Conservation (phyloP, 2,113 vertebrate species). For the Rhineura floridana region DNA sequence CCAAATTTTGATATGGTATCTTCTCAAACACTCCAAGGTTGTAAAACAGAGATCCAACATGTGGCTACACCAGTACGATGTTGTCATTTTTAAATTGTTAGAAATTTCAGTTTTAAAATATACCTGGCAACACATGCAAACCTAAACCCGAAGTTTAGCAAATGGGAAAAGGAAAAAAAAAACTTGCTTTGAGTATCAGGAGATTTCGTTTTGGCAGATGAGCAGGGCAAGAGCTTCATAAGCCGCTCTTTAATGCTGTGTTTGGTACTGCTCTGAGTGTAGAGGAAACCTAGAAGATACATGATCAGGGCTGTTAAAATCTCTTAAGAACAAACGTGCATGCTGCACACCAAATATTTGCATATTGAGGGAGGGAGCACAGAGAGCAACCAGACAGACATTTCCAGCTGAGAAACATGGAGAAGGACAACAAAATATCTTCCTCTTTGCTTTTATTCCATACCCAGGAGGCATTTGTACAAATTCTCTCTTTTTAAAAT, state of each 20-base stretch:
- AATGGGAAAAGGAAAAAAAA: conserved; percentile 51
- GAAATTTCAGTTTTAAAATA: conserved; percentile 22
- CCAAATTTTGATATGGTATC: neutral
- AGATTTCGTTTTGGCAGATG: conserved; percentile 86
- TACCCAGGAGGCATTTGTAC: neutral
- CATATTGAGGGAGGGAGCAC: conserved; percentile 32
- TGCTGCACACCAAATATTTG: conserved; percentile 40
- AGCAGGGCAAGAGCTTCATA: conserved; percentile 91
- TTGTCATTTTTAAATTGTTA: neutral
- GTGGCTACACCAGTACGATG: neutral
- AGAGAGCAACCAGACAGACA: conserved; percentile 37
- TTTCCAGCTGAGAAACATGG: conserved; percentile 33
- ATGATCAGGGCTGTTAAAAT: conserved; percentile 74
- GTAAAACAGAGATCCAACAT: neutral
- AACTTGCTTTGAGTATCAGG: conserved; percentile 95
- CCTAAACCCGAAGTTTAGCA: conserved; percentile 51
- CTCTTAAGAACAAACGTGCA: conserved; percentile 45
- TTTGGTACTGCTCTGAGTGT: conserved; percentile 85
- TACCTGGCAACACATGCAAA: conserved; percentile 60
- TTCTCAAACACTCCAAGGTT: neutral
- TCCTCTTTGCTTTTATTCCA: conserved; percentile 3
- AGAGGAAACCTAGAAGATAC: conserved; percentile 91
- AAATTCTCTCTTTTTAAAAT: neutral
- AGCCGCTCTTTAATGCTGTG: conserved; percentile 91
- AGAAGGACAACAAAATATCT: conserved; percentile 48